phyloP scores from a whole-genome alignment of 2,888 invertebrate genomes.

The Ptycholaimellus sp. region DNA sequence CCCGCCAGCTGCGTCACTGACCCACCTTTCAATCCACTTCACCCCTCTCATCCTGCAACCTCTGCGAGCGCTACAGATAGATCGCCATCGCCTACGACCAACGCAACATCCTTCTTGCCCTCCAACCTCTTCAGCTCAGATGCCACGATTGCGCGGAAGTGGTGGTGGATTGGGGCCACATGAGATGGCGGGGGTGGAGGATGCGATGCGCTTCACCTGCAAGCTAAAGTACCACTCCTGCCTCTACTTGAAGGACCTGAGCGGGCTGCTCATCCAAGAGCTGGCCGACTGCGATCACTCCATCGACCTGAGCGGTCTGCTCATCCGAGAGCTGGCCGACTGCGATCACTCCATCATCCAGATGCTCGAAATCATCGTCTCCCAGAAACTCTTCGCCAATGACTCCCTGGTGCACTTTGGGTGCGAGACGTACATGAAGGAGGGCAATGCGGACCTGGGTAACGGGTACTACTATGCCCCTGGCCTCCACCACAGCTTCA shows the following conservation, averaged over 20 bases:
- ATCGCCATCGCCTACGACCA: too few species aligned
- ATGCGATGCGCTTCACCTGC: constrained; percentile 98
- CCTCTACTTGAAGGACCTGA: constrained; percentile 98
- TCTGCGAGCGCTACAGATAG: too few species aligned
- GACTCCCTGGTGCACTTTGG: not conserved
- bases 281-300: constrained; percentile 95
- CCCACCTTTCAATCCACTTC: too few species aligned
- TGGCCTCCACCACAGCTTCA: constrained; percentile 93
- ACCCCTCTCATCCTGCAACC: too few species aligned
- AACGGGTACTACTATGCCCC: constrained; percentile 97
- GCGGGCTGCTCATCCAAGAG: constrained; percentile 91
- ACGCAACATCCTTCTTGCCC: too few species aligned
- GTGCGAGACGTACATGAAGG: constrained; percentile 37
- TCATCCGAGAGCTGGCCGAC: constrained; percentile 85
- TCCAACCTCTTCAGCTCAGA: too few species aligned
- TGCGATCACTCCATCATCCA: too few species aligned
- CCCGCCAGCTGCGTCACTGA: too few species aligned
- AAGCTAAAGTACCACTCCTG: constrained; percentile 98
- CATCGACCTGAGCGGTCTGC: constrained; percentile 46
- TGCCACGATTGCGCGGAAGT: too few species aligned
- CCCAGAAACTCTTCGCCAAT: not conserved
- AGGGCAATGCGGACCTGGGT: constrained; percentile 87
- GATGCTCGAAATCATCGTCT: too few species aligned
- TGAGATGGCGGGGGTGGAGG: constrained; percentile 29
- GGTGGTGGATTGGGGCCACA: constrained; percentile 21